These are phyloP conservation scores for Leptinotarsa tumamoca DNA, from an alignment of 2,888 invertebrate genomes.

Conservation along the genomic window DNA sequence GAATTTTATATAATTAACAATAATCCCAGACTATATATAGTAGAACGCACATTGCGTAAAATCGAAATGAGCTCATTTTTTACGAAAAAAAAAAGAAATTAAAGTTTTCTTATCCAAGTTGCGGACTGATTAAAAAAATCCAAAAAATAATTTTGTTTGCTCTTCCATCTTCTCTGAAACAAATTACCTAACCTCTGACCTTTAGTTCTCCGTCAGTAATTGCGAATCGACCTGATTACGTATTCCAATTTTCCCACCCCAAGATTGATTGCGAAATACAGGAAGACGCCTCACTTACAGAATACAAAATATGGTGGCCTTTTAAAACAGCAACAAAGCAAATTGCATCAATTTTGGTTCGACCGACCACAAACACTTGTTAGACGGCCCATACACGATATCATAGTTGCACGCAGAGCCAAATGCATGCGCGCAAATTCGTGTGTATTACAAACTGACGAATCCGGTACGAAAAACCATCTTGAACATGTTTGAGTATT, in stretches of 20 bases:
- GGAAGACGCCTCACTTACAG: constrained; percentile 2
- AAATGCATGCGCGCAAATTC: too few relatives aligned
- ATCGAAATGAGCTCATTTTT: too few relatives aligned
- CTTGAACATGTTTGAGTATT: too few relatives aligned
- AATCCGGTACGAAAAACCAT: too few relatives aligned
- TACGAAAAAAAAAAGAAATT: neutral
- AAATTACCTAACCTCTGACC: neutral
- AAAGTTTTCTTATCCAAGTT: neutral
- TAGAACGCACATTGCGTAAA: too few relatives aligned
- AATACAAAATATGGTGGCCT: constrained; percentile 11
- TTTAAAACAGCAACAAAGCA: neutral
- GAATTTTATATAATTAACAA: too few relatives aligned
- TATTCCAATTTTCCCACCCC: neutral
- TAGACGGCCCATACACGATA: neutral
- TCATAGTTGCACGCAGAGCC: too few relatives aligned
- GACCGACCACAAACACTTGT: neutral
- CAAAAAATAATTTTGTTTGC: neutral
- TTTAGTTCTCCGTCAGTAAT: neutral
- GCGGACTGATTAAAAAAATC: too few relatives aligned
- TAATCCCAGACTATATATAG: too few relatives aligned
- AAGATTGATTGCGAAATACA: neutral
- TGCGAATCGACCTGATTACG: neutral
- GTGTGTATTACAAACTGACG: too few relatives aligned
- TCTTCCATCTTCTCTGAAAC: neutral
- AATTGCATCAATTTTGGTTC: constrained; percentile 2